phyloP scores from a whole-genome alignment of 2,797 vertebrate genomes.

The Mycteria americana region DNA sequence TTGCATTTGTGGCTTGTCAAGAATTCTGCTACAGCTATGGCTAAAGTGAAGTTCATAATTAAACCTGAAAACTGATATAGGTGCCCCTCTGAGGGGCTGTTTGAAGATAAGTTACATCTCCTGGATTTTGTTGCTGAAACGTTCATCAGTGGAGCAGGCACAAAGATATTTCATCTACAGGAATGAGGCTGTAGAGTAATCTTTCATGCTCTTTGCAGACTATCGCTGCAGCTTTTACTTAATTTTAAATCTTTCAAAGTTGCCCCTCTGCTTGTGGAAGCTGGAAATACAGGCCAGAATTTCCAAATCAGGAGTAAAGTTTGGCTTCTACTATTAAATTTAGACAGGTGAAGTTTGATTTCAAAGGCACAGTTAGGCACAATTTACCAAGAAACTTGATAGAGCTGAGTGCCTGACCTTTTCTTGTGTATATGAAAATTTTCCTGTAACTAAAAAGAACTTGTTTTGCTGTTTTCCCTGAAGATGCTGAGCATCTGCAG shows the following conservation, averaged over 20 bases:
- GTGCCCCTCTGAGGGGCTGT: neutral
- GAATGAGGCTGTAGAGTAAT: neutral
- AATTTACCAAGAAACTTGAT: neutral
- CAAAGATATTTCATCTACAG: neutral
- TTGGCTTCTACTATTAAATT: neutral
- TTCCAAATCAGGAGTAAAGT: neutral
- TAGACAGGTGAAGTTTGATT: neutral
- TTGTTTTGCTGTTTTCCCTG: neutral
- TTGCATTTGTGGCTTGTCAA: neutral
- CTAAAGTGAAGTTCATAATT: neutral
- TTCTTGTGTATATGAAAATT: neutral
- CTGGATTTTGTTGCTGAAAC: neutral
- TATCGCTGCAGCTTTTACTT: neutral
- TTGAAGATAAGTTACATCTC: neutral
- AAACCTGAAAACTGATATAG: neutral
- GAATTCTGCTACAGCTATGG: neutral
- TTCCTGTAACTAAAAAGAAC: neutral
- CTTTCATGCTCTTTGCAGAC: neutral
- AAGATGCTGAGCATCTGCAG: neutral
- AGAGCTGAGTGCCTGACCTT: neutral
- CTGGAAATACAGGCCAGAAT: neutral
- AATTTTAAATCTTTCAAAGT: neutral
- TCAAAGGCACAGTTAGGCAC: neutral
- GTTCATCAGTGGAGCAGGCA: neutral
- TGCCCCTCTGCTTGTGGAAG: neutral